Conservation (phyloP, 2,888 invertebrate genomes). For the Pyrrhosoma nymphula region DNA sequence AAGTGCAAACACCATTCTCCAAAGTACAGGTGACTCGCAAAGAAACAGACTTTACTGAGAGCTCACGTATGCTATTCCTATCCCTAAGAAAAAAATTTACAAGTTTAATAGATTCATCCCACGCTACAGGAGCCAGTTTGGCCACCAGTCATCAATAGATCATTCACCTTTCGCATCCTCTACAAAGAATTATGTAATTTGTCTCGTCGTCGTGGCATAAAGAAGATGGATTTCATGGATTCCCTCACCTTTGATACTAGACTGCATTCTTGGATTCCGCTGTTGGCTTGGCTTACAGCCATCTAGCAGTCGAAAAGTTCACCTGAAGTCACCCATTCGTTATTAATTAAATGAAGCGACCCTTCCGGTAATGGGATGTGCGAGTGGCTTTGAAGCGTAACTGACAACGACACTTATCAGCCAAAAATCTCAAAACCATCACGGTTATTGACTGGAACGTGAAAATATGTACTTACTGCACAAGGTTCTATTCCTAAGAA, state of each 20-base stretch:
- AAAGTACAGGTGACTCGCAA: too few relatives aligned
- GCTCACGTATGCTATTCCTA: too few relatives aligned
- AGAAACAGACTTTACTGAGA: too few relatives aligned
- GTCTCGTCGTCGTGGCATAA: not conserved
- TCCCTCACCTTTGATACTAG: not conserved
- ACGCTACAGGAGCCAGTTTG: not conserved
- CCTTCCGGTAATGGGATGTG: not conserved
- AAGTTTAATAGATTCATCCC: not conserved
- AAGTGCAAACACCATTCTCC: too few relatives aligned
- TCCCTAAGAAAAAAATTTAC: not conserved
- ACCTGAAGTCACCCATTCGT: slow-evolving; percentile 2
- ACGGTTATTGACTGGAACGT: too few relatives aligned
- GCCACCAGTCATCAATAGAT: not conserved
- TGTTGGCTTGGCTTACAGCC: not conserved
- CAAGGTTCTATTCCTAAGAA: too few relatives aligned
- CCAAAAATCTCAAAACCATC: too few relatives aligned
- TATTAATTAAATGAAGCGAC: not conserved
- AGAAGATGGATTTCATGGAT: not conserved
- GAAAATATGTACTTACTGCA: too few relatives aligned
- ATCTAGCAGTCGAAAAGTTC: too few relatives aligned
- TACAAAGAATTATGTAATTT: not conserved
- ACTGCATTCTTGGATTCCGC: not conserved
- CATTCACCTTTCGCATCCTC: not conserved
- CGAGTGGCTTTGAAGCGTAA: not conserved
- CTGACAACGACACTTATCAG: not conserved